phyloP scores from a whole-genome alignment of 1,140 invertebrate species.

The Campodea augens region DNA sequence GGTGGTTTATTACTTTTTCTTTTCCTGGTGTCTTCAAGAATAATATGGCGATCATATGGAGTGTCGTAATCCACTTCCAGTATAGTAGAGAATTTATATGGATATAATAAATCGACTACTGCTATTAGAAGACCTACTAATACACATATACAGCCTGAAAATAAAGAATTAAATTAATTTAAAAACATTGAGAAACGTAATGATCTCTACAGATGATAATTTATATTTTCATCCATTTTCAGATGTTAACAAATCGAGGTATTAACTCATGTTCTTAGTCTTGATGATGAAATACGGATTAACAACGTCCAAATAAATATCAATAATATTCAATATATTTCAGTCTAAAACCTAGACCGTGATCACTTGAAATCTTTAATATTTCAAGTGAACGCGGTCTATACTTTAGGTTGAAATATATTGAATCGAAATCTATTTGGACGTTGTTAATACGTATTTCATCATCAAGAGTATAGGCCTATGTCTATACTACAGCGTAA shows the following conservation, averaged over 20 bases:
- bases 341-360: too few species aligned
- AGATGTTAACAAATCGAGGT: neutral
- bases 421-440: too few species aligned
- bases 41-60: slow-evolving; percentile 76
- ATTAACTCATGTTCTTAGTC: slow-evolving; percentile 1
- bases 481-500: too few species aligned
- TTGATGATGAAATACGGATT: too few species aligned
- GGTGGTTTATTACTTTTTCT: slow-evolving; percentile 34
- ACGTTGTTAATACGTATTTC: too few species aligned
- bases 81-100: slow-evolving; percentile 78
- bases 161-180: slow-evolving; percentile 10
- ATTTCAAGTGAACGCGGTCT: too few species aligned
- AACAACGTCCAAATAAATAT: too few species aligned
- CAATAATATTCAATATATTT: too few species aligned
- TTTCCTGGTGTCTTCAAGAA: slow-evolving; percentile 61
- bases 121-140: slow-evolving; percentile 55
- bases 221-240: neutral
- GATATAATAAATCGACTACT: slow-evolving; percentile 62
- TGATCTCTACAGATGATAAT: too few species aligned
- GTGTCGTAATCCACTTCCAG: slow-evolving; percentile 86
- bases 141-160: slow-evolving; percentile 52
- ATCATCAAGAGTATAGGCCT: too few species aligned
- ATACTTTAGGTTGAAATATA: too few species aligned
- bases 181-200: neutral
- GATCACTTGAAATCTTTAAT: too few species aligned